A percentile compares a stretch with the other conserved stretches of the same genome.
phyloP scores from a whole-genome alignment of 2,113 vertebrate species.

The Poicephalus gulielmi region DNA sequence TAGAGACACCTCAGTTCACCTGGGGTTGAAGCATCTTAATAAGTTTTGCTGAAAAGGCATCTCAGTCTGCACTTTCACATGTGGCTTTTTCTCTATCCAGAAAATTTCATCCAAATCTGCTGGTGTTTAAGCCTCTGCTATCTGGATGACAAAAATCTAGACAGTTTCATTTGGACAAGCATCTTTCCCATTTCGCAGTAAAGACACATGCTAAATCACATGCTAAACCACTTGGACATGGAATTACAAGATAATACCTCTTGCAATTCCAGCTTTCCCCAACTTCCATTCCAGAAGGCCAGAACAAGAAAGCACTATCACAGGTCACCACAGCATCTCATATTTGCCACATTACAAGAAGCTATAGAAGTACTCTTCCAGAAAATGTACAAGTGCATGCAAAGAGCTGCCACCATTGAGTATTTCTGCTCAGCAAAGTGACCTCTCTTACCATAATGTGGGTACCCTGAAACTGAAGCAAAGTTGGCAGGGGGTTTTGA shows the following conservation, averaged over 20 bases:
- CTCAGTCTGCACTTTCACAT: not conserved
- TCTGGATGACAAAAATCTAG: not conserved
- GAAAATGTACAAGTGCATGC: not conserved
- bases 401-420: not conserved
- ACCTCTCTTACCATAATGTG: not conserved
- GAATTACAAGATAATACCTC: not conserved
- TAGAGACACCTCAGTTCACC: not conserved
- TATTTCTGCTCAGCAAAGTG: not conserved
- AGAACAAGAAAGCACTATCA: not conserved
- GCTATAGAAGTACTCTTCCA: not conserved
- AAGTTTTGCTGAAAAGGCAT: not conserved
- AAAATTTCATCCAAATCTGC: not conserved
- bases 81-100: not conserved
- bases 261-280: not conserved
- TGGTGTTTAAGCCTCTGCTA: not conserved
- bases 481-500: not conserved
- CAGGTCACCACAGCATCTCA: not conserved
- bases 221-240: not conserved
- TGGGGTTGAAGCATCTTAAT: not conserved
- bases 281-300: not conserved
- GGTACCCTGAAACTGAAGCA: not conserved
- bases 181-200: not conserved
- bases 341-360: not conserved
- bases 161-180: not conserved
- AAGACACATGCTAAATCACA: not conserved